phyloP scores from a whole-genome alignment of 2,113 vertebrate genomes.

The Alces alces region DNA sequence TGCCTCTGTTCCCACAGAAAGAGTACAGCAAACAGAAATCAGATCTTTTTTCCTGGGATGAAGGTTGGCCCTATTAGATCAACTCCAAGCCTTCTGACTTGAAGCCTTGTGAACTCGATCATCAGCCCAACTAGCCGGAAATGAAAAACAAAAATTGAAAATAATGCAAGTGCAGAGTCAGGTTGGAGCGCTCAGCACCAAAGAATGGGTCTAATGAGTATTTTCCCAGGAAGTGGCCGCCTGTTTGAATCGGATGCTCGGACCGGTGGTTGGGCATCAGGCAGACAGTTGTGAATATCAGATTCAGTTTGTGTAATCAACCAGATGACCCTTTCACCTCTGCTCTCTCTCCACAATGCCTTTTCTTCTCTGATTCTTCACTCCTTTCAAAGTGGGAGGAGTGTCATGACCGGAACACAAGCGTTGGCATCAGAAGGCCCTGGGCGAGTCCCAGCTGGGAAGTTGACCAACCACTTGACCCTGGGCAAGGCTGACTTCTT shows the following conservation, averaged over 20 bases:
- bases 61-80: fast-evolving
- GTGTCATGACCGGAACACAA: fast-evolving
- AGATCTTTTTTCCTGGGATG: fast-evolving
- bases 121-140: fast-evolving
- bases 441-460: neutral
- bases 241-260: neutral
- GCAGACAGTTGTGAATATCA: neutral
- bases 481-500: neutral
- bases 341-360: neutral
- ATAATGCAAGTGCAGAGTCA: fast-evolving
- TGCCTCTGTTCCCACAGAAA: neutral
- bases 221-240: neutral
- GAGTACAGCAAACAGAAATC: neutral
- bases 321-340: neutral
- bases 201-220: neutral
- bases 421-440: neutral
- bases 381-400: neutral
- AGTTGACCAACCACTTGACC: neutral
- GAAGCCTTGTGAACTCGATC: fast-evolving
- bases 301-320: neutral
- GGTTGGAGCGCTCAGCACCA: fast-evolving
- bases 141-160: neutral
- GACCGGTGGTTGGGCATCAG: neutral
- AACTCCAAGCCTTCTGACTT: fast-evolving
- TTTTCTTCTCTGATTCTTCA: neutral